phyloP scores from a whole-genome alignment of 2,797 vertebrate genomes.

The Xenopus petersii region DNA sequence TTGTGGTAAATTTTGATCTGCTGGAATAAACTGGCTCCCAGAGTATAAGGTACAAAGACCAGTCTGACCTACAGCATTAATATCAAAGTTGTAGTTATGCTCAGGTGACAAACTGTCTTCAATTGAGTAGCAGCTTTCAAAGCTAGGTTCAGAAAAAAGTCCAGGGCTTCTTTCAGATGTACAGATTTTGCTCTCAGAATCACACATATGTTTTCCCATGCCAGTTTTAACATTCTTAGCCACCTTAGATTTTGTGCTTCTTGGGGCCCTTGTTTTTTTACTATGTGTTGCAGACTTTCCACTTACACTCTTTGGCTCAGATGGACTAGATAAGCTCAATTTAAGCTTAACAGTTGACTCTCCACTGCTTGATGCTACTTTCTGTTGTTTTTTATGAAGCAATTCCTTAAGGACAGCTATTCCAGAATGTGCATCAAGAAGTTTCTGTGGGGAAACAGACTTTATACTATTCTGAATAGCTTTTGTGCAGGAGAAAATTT shows the following conservation, averaged over 20 bases:
- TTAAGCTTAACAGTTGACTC: conserved; percentile 60
- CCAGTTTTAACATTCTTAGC: conserved; percentile 70
- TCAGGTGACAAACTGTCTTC: conserved; percentile 95
- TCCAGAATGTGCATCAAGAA: conserved; percentile 79
- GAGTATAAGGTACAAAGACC: conserved; percentile 93
- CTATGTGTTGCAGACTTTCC: conserved; percentile 66
- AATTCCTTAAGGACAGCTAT: conserved; percentile 89
- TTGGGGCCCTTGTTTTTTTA: conserved; percentile 76
- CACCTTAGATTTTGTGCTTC: conserved; percentile 73
- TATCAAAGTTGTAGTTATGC: conserved; percentile 94
- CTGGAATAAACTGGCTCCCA: conserved; percentile 89
- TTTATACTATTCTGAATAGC: conserved; percentile 63
- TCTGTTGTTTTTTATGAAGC: conserved; percentile 85
- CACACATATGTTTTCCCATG: conserved; percentile 62
- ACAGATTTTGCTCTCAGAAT: conserved; percentile 63
- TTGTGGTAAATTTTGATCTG: conserved; percentile 89
- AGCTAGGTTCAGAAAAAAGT: conserved; percentile 83
- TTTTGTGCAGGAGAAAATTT: conserved; percentile 64
- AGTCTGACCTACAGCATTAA: conserved; percentile 87
- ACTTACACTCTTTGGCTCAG: conserved; percentile 64
- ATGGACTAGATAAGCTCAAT: conserved; percentile 57
- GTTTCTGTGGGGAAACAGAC: conserved; percentile 61
- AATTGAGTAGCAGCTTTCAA: conserved; percentile 90
- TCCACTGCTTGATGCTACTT: conserved; percentile 62
- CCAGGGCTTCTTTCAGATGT: conserved; percentile 74